Conservation (phyloP, 2,113 vertebrate genomes). For the Anseranas semipalmata region DNA sequence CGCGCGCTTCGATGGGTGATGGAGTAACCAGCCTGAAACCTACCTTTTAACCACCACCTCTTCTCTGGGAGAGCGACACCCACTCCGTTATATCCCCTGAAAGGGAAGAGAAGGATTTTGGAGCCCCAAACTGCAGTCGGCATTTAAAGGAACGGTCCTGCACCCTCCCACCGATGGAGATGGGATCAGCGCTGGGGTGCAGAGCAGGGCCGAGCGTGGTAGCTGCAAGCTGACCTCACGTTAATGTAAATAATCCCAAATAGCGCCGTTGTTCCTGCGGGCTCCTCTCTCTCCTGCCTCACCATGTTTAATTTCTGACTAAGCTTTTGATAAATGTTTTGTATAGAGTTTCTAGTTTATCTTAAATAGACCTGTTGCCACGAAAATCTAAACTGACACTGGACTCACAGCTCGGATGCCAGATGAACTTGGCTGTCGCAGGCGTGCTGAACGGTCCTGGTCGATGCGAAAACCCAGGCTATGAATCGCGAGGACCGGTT, state of each 20-base stretch:
- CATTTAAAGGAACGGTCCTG: not conserved
- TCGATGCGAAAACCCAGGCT: not conserved
- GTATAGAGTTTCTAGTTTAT: constrained; percentile 23
- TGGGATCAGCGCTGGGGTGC: not conserved
- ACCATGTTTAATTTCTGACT: constrained; percentile 8
- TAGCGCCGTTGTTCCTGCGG: not conserved
- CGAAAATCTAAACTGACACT: constrained; percentile 32
- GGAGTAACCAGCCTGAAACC: not conserved
- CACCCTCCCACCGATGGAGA: not conserved
- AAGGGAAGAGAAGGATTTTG: not conserved
- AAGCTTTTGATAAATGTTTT: constrained; percentile 60
- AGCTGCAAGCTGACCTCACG: not conserved
- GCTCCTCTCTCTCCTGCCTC: not conserved
- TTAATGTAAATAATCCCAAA: constrained; percentile 22
- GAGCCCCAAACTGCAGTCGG: not conserved
- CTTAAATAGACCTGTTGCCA: constrained; percentile 32
- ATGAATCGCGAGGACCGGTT: not conserved
- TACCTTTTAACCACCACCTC: not conserved
- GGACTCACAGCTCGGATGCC: not conserved
- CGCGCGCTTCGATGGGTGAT: not conserved
- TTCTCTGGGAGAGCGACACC: not conserved
- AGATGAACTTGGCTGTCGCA: constrained; percentile 5
- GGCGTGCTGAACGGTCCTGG: not conserved
- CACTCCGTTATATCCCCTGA: not conserved
- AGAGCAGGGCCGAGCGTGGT: not conserved